Conservation (phyloP, 2,888 invertebrate genomes). For the Nineta flava region DNA sequence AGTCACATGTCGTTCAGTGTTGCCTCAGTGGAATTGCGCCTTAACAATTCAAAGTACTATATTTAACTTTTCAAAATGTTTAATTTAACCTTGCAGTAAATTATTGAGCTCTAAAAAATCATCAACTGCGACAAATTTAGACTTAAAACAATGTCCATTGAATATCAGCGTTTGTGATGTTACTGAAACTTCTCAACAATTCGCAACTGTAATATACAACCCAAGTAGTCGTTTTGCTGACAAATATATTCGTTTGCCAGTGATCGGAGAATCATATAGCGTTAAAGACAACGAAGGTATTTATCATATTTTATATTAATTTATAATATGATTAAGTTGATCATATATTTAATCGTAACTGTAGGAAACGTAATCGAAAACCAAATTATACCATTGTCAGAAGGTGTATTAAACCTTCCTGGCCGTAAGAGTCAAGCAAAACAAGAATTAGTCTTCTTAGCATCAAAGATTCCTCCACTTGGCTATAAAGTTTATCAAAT, state of each 20-base stretch:
- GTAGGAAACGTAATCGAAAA: no score
- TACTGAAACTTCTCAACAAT: slow-evolving; percentile 41
- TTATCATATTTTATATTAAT: no score
- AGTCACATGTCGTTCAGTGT: no score
- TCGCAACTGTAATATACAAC: slow-evolving; percentile 68
- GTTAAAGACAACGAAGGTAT: slow-evolving; percentile 48
- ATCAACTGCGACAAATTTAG: slow-evolving; percentile 17
- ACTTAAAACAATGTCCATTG: slow-evolving; percentile 23
- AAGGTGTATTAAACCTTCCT: slow-evolving; percentile 31
- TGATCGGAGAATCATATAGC: slow-evolving; percentile 34
- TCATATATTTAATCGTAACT: no score
- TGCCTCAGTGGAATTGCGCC: no score
- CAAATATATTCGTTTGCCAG: slow-evolving; percentile 48
- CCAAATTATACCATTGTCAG: slow-evolving; percentile 43
- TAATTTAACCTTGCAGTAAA: not conserved
- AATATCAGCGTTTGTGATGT: slow-evolving; percentile 63
- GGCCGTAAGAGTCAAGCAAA: slow-evolving; percentile 40
- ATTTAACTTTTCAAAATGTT: not conserved
- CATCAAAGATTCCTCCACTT: slow-evolving; percentile 37
- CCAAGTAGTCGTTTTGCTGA: slow-evolving; percentile 48
- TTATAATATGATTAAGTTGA: no score
- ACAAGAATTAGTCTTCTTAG: slow-evolving; percentile 48
- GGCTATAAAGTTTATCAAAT: slow-evolving; percentile 40
- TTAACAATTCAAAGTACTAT: no score
- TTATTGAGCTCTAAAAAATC: not conserved